Conservation (phyloP, 35 echinoderm and acorn worm species). For the Patiria miniata region DNA sequence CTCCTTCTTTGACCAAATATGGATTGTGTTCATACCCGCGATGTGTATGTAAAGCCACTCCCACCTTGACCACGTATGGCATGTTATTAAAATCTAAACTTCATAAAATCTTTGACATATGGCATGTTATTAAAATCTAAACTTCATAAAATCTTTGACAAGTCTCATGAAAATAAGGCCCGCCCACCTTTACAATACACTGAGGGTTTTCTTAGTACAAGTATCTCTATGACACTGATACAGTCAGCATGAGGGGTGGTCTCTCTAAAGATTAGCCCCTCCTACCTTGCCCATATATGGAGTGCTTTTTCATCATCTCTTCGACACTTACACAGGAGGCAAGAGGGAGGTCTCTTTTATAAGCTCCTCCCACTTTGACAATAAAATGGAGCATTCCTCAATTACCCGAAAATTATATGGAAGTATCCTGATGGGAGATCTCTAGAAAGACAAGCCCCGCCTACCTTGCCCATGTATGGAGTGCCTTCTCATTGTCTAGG, state of each 20-base stretch:
- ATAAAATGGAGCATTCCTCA: neutral
- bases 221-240: no score
- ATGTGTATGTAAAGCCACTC: neutral
- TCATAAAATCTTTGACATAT: no score
- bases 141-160: no score
- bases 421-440: neutral
- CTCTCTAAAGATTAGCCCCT: neutral
- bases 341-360: no score
- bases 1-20: neutral
- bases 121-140: no score
- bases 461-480: conserved; percentile 81
- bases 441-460: neutral
- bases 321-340: no score
- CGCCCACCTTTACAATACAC: no score
- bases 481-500: conserved; percentile 81
- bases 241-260: neutral
- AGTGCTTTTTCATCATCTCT: neutral
- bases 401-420: neutral
- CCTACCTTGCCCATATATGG: neutral
- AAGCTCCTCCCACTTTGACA: neutral
- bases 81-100: no score
- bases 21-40: neutral
- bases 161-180: no score
- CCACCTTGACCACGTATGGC: no score
- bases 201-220: no score